Evolutionary conservation across 2,113 vertebrate species (phyloP).

Genomic region (Ursus arctos): DNA sequence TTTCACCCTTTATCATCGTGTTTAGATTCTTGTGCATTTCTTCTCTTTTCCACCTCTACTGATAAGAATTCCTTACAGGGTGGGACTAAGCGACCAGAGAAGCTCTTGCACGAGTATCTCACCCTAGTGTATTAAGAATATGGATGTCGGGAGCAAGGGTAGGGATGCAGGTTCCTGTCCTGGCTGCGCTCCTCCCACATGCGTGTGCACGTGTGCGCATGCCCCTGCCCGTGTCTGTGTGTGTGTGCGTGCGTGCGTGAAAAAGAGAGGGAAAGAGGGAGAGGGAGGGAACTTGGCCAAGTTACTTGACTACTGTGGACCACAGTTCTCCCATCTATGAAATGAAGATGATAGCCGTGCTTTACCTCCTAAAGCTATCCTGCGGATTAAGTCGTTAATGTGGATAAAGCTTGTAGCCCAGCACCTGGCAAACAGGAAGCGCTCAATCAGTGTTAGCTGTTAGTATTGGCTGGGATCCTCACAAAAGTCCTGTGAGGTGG

Average conservation of each 20-base stretch:
- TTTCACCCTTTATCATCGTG: background rate
- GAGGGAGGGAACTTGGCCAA: background rate
- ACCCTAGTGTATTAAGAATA: background rate
- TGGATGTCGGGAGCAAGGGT: background rate
- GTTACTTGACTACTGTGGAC: background rate
- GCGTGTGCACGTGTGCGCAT: background rate
- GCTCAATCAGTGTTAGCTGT: background rate
- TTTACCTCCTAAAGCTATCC: background rate
- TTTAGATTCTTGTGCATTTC: background rate
- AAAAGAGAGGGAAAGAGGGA: background rate
- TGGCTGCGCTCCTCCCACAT: background rate
- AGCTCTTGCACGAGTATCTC: constrained; percentile 10
- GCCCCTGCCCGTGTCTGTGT: background rate
- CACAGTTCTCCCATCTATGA: background rate
- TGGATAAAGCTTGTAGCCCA: background rate
- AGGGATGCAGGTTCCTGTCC: background rate
- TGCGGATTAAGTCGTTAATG: constrained; percentile 6
- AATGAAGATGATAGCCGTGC: background rate
- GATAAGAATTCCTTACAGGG: background rate
- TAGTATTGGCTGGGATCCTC: background rate
- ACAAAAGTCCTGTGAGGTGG: background rate
- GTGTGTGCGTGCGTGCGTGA: background rate
- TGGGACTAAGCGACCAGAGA: background rate
- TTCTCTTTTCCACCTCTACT: background rate
- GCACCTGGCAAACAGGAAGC: background rate